Evolutionary conservation across 2,888 invertebrate species (phyloP), one percentile per base, ranked within the genome.

Genomic region (Cylloceria caligata): DNA sequence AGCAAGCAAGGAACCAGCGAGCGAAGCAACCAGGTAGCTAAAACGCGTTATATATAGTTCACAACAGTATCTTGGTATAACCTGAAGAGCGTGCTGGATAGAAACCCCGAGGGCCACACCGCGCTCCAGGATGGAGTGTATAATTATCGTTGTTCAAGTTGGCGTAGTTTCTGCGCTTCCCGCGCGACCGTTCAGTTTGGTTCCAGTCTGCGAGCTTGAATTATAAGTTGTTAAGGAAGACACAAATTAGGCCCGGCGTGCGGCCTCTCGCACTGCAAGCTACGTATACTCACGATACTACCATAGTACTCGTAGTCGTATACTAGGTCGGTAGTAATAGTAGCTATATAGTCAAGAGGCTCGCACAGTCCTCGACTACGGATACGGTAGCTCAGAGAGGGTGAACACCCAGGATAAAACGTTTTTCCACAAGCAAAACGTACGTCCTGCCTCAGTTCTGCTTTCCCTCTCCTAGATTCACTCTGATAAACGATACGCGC

Each of bases 171-270:
- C 88, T 89, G 60, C 77, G 47, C 73, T 68, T 69, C 78, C 75
- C 65, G 64, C 64, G 65, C 74, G 81, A 73, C 81, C 83, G 89
- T 88, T 88, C 89, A 88, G 88, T 91, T 92, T 89, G 90, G 92
- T 92, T 92, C 92, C 92, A 92, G 92, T 92, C 92, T 90, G 89
- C 91, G 91, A 88, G 91, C 90, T 92, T 92, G 92, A 92, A 92
- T 92, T 92, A 92, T 92, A 92, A 92, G 91, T 92, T 92, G 90
- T 91, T 86, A 90, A 91, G 91, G 91, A 92, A 92, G 91, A 91
- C 89, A 90, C 90, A 91, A 92, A 92, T 92, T 92, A 92, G 91
- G 89, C 90, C 75, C 67, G 82, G 82, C 79, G 79, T 75, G 82
- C 65, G 71, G 82, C 71, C 57, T 67, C 69, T 81, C 77, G 57